Evolutionary conservation across 1,140 invertebrate genomes (phyloP).

Genomic region (Rhynchophorus ferrugineus): DNA sequence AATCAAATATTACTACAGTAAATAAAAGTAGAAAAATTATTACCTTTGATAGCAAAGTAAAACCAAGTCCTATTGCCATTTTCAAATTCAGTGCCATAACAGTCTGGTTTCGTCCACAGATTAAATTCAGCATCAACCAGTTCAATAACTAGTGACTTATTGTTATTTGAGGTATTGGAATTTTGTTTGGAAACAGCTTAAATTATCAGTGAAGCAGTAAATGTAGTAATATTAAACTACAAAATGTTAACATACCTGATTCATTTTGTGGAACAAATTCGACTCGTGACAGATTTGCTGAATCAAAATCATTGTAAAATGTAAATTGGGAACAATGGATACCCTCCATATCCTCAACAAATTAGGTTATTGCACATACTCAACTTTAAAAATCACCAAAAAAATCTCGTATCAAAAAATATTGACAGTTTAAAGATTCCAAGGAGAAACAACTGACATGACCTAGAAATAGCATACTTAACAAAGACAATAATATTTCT

Average conservation of each 20-base stretch:
- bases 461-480: constrained; percentile 5
- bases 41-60: constrained; percentile 71
- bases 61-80: constrained; percentile 92
- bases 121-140: constrained; percentile 74
- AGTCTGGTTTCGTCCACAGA: constrained; percentile 85
- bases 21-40: constrained; percentile 2
- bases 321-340: constrained; percentile 56
- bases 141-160: constrained; percentile 37
- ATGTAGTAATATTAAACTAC: background rate
- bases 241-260: constrained; percentile 30
- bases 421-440: no score
- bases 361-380: constrained; percentile 14
- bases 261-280: constrained; percentile 51
- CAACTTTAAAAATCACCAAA: background rate
- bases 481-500: no score
- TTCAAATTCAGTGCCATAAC: constrained; percentile 79
- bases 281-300: constrained; percentile 74
- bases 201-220: constrained; percentile 4
- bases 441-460: background rate
- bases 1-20: constrained; percentile 8
- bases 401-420: no score
- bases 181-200: constrained; percentile 28
- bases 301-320: constrained; percentile 79
- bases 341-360: constrained; percentile 37
- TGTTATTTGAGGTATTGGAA: constrained; percentile 30